phyloP scores from a whole-genome alignment of 30 jellyfish, hydroid and myxozoan genomes.

The Cassiopea andromeda region DNA sequence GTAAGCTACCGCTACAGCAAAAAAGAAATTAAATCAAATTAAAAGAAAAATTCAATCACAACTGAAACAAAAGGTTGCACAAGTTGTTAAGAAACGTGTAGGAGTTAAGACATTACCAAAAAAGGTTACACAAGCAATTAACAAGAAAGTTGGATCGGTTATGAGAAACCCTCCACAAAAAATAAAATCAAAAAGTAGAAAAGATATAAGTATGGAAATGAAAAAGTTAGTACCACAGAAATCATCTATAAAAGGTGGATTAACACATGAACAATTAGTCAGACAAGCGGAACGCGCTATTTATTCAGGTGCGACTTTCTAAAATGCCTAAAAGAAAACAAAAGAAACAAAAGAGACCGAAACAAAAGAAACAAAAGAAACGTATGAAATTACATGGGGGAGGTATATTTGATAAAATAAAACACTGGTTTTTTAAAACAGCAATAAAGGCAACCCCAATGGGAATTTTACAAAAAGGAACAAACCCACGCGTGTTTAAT shows the following conservation, averaged over 20 bases:
- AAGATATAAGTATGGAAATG: background rate
- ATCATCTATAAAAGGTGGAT: background rate
- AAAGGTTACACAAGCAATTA: background rate
- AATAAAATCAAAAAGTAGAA: background rate
- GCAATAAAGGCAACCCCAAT: background rate
- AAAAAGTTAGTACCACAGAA: background rate
- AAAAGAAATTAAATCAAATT: no score
- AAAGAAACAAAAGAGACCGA: background rate
- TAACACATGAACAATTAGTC: background rate
- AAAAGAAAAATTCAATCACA: background rate
- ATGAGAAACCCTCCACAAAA: background rate
- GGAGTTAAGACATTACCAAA: background rate
- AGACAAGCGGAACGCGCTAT: background rate
- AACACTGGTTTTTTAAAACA: background rate
- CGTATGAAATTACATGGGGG: background rate
- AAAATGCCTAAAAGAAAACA: background rate
- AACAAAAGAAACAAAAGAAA: background rate
- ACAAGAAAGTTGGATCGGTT: background rate
- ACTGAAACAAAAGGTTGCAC: background rate
- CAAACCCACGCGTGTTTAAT: background rate
- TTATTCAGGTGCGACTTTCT: background rate
- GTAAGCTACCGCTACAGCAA: background rate
- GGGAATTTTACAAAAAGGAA: background rate
- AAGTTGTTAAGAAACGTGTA: background rate
- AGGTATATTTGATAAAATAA: background rate